Evolutionary conservation across 2,888 invertebrate genomes (phyloP).

Genomic region (Busseola fusca): DNA sequence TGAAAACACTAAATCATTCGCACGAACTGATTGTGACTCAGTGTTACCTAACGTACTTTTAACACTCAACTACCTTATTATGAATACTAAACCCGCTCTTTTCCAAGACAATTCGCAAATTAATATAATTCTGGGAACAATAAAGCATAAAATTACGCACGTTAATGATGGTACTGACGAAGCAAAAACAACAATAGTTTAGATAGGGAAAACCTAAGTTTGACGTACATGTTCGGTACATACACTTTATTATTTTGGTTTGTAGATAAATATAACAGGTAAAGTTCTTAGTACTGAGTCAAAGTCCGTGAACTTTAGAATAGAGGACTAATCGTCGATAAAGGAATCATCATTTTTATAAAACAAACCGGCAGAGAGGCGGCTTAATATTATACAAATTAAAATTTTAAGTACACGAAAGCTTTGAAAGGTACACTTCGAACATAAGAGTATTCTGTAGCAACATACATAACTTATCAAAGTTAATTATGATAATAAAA

Average conservation of each 20-base stretch:
- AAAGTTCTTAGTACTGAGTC: neutral
- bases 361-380: neutral
- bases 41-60: constrained; percentile 49
- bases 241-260: constrained; percentile 1
- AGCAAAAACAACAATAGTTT: constrained; percentile 7
- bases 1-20: constrained; percentile 37
- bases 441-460: constrained; percentile 1
- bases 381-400: neutral
- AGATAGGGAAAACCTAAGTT: constrained; percentile 39
- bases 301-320: neutral
- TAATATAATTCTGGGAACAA: constrained; percentile 17
- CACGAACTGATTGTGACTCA: constrained; percentile 46
- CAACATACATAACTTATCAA: constrained; percentile 39
- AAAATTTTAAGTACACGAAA: neutral
- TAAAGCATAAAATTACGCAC: constrained; percentile 29
- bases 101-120: constrained; percentile 32
- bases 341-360: neutral
- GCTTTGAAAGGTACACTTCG: neutral
- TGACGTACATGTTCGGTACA: constrained; percentile 18
- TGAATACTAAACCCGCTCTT: constrained; percentile 39
- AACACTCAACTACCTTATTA: constrained; percentile 39
- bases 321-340: neutral
- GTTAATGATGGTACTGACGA: neutral
- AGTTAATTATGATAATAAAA: constrained; percentile 56
- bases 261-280: neutral